A percentile compares a stretch with the other conserved stretches of the same genome.
Conservation (phyloP, 2,113 vertebrate genomes). For the Trematocara nigrifrons region DNA sequence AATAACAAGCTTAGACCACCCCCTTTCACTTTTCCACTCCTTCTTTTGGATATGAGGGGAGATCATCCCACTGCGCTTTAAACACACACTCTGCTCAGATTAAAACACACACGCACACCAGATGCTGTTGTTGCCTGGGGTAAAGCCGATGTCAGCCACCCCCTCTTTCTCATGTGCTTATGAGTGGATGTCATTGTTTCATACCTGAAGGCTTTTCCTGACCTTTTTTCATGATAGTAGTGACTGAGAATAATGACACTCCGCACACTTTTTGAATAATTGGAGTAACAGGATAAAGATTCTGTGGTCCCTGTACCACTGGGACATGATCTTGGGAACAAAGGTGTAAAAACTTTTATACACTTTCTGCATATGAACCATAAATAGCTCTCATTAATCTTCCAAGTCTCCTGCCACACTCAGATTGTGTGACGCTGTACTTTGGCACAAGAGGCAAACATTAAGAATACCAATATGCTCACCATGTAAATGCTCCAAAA, state of each 20-base stretch:
- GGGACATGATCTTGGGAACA: not conserved
- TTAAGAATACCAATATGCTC: not conserved
- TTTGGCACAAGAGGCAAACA: not conserved
- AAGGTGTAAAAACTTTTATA: not conserved
- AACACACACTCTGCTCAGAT: conserved; percentile 52
- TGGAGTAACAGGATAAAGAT: not conserved
- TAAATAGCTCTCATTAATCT: not conserved
- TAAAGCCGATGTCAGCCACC: conserved; percentile 17
- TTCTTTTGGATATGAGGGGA: not conserved
- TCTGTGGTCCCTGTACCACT: not conserved
- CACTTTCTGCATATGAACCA: not conserved
- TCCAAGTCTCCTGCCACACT: not conserved
- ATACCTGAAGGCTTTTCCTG: conserved; percentile 21
- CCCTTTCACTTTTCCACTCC: not conserved
- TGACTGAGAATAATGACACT: not conserved
- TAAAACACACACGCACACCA: conserved; percentile 40
- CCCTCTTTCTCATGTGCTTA: not conserved
- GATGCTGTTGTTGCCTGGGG: conserved; percentile 42
- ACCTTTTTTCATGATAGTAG: not conserved
- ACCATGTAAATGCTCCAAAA: not conserved
- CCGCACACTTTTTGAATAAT: not conserved
- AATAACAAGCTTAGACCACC: conserved; percentile 57
- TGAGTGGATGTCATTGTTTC: not conserved
- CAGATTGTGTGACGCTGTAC: not conserved
- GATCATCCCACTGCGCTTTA: conserved; percentile 49